Conservation (phyloP, 1,140 invertebrate genomes). For the Pogonomyrmex californicus region DNA sequence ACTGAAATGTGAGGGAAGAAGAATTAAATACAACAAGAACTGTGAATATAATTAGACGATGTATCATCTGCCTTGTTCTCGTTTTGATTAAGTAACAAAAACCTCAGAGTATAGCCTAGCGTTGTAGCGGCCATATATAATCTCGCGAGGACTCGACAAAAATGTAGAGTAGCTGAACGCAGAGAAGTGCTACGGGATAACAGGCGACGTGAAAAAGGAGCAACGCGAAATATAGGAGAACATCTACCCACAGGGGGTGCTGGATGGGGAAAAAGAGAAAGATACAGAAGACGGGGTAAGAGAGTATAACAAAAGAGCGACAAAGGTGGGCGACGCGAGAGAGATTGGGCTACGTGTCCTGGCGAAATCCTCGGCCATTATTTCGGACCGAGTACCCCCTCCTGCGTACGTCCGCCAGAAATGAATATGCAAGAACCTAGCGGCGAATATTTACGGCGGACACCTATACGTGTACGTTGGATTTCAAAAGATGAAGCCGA, state of each 20-base stretch:
- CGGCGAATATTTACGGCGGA: slow-evolving; percentile 73
- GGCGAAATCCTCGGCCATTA: slow-evolving; percentile 73
- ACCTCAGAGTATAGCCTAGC: not conserved
- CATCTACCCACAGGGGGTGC: slow-evolving; percentile 26
- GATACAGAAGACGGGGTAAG: slow-evolving; percentile 6
- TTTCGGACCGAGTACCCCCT: slow-evolving; percentile 60
- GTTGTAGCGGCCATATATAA: slow-evolving; percentile 21
- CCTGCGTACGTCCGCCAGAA: slow-evolving; percentile 67
- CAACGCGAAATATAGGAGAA: slow-evolving; percentile 33
- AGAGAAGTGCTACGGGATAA: slow-evolving; percentile 43
- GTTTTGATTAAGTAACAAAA: slow-evolving; percentile 15
- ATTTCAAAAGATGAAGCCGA: slow-evolving; percentile 75
- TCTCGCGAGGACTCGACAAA: slow-evolving; percentile 39
- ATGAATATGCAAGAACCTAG: slow-evolving; percentile 76
- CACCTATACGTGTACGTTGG: slow-evolving; percentile 55
- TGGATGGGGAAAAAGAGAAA: slow-evolving; percentile 7
- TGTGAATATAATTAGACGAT: not conserved
- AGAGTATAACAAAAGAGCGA: slow-evolving; percentile 41
- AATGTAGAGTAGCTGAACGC: slow-evolving; percentile 58
- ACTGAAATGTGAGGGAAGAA: too few species aligned
- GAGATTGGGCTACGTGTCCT: slow-evolving; percentile 66
- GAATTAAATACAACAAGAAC: not conserved
- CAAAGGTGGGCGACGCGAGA: slow-evolving; percentile 23
- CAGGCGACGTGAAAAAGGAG: slow-evolving; percentile 37
- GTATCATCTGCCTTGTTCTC: not conserved